These are phyloP conservation scores for Centropus unirufus DNA, from an alignment of 2,113 vertebrate genomes.

Conservation along the genomic window DNA sequence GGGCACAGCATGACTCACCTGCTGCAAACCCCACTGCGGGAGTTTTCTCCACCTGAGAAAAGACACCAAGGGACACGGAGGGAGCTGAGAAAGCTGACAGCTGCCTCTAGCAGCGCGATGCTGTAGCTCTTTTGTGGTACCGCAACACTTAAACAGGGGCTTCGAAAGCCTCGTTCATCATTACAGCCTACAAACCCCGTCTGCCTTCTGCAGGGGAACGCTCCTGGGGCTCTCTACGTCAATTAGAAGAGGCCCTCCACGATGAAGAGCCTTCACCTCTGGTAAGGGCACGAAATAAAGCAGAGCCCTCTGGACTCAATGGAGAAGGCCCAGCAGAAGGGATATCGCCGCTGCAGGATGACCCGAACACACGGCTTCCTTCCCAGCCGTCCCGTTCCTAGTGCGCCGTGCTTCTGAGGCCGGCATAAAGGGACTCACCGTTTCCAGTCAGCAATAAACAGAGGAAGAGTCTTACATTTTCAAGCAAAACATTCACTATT, in stretches of 20 bases:
- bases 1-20: not conserved
- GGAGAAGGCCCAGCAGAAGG: not conserved
- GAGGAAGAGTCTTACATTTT: not conserved
- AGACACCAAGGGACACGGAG: rapidly evolving
- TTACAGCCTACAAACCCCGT: not conserved
- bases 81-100: not conserved
- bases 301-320: not conserved
- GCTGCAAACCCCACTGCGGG: not conserved
- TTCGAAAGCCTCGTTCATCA: not conserved
- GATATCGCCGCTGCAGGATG: rapidly evolving
- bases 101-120: not conserved
- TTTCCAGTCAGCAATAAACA: not conserved
- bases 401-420: not conserved
- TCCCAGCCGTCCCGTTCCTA: not conserved
- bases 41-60: not conserved
- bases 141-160: not conserved
- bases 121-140: not conserved
- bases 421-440: not conserved
- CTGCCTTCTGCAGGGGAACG: not conserved
- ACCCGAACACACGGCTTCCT: not conserved
- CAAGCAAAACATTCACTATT: not conserved
- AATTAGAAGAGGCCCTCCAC: not conserved
- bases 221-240: no score
- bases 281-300: not conserved
- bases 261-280: not conserved